Percentiles rank a stretch among this genome's conserved stretches.
phyloP scores from a whole-genome alignment of 2,113 vertebrate species.

The Oncorhynchus mykiss region DNA sequence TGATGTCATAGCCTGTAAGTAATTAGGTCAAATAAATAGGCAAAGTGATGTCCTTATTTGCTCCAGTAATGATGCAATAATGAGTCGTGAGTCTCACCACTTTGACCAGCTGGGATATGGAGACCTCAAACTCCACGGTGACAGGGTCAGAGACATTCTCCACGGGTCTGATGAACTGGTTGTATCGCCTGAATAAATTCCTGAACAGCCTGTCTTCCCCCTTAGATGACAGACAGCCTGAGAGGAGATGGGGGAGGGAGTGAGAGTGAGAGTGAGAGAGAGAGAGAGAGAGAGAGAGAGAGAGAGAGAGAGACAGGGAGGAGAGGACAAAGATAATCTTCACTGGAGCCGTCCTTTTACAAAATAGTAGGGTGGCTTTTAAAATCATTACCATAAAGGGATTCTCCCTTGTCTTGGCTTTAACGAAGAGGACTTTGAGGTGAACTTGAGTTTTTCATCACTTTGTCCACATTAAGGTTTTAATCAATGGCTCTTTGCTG shows the following conservation, averaged over 20 bases:
- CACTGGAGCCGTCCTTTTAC: too few species aligned
- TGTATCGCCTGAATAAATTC: conserved; percentile 85
- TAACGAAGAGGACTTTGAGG: neutral
- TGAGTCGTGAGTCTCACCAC: conserved; percentile 73
- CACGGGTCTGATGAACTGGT: conserved; percentile 89
- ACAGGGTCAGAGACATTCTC: conserved; percentile 93
- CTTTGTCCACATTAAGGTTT: conserved; percentile 11
- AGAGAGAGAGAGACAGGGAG: too few species aligned
- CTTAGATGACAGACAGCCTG: conserved; percentile 73
- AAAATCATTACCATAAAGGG: too few species aligned
- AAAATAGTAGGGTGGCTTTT: too few species aligned
- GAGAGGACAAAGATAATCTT: neutral
- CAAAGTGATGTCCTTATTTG: neutral
- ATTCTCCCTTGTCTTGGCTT: too few species aligned
- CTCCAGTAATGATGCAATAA: neutral
- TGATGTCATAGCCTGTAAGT: neutral
- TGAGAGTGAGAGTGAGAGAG: neutral
- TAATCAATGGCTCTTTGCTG: conserved; percentile 14
- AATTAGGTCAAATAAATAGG: neutral
- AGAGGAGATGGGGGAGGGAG: neutral
- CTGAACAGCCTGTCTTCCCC: conserved; percentile 86
- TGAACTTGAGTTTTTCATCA: neutral
- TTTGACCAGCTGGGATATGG: conserved; percentile 92
- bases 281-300: too few species aligned
- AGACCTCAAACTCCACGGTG: conserved; percentile 87